These are phyloP conservation scores for Struthidea cinerea DNA, from an alignment of 2,113 vertebrate species.

Conservation along the genomic window DNA sequence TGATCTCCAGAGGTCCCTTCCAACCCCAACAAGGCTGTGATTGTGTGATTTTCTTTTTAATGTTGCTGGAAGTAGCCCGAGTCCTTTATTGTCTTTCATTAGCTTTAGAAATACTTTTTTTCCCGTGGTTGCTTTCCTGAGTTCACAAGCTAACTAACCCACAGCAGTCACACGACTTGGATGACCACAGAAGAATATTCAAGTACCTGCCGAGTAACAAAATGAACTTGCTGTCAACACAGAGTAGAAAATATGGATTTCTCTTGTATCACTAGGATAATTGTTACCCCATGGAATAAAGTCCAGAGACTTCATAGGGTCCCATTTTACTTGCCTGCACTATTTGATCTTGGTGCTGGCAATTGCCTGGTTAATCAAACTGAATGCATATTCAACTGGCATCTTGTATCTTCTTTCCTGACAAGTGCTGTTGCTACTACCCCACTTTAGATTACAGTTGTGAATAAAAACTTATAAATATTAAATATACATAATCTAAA, in stretches of 20 bases:
- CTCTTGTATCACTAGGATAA: neutral
- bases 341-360: neutral
- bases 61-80: fast-evolving
- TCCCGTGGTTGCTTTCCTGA: neutral
- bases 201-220: neutral
- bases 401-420: neutral
- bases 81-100: neutral
- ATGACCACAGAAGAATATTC: neutral
- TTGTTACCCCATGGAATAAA: no score
- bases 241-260: neutral
- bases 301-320: neutral
- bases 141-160: neutral
- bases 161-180: neutral
- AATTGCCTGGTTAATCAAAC: neutral
- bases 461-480: neutral
- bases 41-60: neutral
- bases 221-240: neutral
- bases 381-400: neutral
- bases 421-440: neutral
- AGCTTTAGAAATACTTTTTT: neutral
- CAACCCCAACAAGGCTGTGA: neutral
- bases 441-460: neutral
- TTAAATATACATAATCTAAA: neutral
- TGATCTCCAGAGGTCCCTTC: neutral
- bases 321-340: neutral